Conservation (phyloP, 1,140 invertebrate genomes). For the Mamestra configurata region DNA sequence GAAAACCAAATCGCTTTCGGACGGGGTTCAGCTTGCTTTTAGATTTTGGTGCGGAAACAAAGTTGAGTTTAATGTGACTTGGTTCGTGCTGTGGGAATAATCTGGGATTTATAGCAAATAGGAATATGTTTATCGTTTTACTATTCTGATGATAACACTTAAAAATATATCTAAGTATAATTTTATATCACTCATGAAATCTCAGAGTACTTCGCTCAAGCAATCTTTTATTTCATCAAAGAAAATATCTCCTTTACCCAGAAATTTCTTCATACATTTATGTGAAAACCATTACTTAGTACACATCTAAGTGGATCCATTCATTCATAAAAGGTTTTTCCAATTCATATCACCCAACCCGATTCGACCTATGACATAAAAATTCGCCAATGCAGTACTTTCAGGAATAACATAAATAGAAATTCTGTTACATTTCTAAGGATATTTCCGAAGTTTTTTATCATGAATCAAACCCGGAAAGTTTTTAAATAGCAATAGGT, state of each 20-base stretch:
- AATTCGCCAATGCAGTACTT: conserved; percentile 24
- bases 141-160: no score
- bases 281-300: conserved; percentile 34
- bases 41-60: conserved; percentile 5
- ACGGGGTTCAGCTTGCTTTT: background rate
- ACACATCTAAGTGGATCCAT: conserved; percentile 49
- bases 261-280: conserved; percentile 39
- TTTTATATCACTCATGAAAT: background rate
- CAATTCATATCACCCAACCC: conserved; percentile 44
- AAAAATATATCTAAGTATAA: no score
- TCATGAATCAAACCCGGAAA: background rate
- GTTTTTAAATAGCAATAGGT: background rate
- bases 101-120: no score
- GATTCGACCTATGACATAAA: conserved; percentile 31
- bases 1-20: conserved; percentile 12
- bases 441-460: background rate
- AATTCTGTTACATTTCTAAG: background rate
- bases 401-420: background rate
- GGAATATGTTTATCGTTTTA: no score
- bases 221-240: conserved; percentile 8
- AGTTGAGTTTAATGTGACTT: background rate
- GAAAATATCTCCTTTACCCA: conserved; percentile 11
- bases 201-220: background rate
- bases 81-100: background rate
- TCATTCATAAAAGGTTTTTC: conserved; percentile 51